A percentile compares a stretch with the other conserved stretches of the same genome.
phyloP scores from a whole-genome alignment of 2,113 vertebrate genomes.

The Lipotes vexillifer region DNA sequence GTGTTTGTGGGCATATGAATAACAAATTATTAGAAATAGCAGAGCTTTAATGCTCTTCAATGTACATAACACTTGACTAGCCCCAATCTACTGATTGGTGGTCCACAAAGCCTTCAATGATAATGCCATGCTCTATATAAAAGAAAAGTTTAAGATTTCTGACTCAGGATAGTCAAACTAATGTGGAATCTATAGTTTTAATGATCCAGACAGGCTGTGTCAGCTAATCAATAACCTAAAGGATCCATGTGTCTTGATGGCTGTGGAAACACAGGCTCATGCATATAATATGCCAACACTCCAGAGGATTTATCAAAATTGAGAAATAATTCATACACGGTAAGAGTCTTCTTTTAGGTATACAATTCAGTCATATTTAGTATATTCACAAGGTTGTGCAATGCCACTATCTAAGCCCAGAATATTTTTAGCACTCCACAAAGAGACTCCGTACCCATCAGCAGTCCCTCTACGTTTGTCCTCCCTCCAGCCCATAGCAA shows the following conservation, averaged over 20 bases:
- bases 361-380: background rate
- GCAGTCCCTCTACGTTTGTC: background rate
- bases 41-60: background rate
- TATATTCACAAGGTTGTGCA: background rate
- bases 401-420: background rate
- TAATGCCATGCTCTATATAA: background rate
- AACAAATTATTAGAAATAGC: background rate
- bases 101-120: background rate
- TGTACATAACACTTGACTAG: background rate
- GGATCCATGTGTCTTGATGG: background rate
- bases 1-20: background rate
- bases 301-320: background rate
- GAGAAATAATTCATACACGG: background rate
- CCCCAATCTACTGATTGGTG: background rate
- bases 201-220: background rate
- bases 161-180: background rate
- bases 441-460: background rate
- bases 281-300: background rate
- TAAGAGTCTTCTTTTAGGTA: background rate
- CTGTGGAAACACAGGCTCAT: background rate
- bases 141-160: background rate
- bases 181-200: background rate
- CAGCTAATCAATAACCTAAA: background rate
- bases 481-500: background rate
- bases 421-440: background rate